Evolutionary conservation across 2,113 vertebrate species (phyloP), one percentile per base, ranked within the genome.

Genomic region (Octodon degus): DNA sequence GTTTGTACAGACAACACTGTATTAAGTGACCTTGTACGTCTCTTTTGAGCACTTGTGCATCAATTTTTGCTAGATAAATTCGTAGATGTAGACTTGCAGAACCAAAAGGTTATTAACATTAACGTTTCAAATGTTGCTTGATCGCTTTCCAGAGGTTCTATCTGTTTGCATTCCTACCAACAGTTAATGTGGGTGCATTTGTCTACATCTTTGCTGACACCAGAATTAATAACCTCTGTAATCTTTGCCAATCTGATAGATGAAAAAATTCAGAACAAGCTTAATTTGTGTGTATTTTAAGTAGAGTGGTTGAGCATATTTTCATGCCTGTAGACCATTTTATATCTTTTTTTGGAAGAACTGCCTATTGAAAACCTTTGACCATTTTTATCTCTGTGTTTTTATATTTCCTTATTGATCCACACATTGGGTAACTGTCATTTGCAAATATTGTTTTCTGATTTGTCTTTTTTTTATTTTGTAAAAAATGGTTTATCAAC

Each of bases 11-110:
- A 92, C 40, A 65, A 11, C 53, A 47, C 43, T 87, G 24, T 24
- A 50, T 3, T 85, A 72, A 65, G 32, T 30, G 92, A 91, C 86
- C 24, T 72, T 88, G 12, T 94, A 63, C 68, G 34, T 30, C 53
- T 80, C 70, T 76, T 77, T 91, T 84, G 32, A 94, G 55, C 53
- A 53, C 34, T 94, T 94, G 37, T 12, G 55, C 92, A 27, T 93
- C 79, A 92, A 7, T 96, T 95, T 96, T 74, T 94, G 70, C 89
- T 95, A 72, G 65, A 84, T 53, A 90, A 90, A 96, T 96, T 88
- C 89, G 60, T 96, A 95, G 88, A 62, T 65, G 20, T 77, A 60
- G 60, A 87, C 53, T 43, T 90, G 24, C 79, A 96, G 37, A 95
- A 89, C 80, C 85, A 93, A 94, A 84, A 95, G 67, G 65, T 77